Evolutionary conservation across 2,888 invertebrate genomes (phyloP).

Genomic region (Ophonus ardosiacus): DNA sequence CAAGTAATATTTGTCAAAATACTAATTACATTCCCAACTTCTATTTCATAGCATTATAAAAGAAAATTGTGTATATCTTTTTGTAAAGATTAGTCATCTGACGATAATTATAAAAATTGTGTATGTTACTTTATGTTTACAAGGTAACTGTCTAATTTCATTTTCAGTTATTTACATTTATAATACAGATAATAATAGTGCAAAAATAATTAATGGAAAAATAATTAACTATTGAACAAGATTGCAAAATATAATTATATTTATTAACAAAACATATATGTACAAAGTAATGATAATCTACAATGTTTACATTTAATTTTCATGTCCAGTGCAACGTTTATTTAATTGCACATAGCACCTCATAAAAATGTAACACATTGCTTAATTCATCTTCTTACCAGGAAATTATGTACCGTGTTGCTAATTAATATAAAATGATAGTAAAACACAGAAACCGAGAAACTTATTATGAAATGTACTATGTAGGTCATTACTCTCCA

Average conservation of each 20-base stretch:
- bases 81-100: not conserved
- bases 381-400: slow-evolving; percentile 48
- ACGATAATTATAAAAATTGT: not conserved
- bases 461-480: slow-evolving; percentile 50
- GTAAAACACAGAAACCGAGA: slow-evolving; percentile 32
- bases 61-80: not conserved
- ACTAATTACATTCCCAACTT: too few species aligned
- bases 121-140: not conserved
- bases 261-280: slow-evolving; percentile 27
- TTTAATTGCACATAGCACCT: slow-evolving; percentile 25
- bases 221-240: slow-evolving; percentile 29
- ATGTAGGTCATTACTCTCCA: slow-evolving; percentile 64
- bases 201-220: slow-evolving; percentile 12
- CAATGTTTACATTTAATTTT: not conserved
- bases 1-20: too few species aligned
- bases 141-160: not conserved
- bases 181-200: slow-evolving; percentile 20
- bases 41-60: too few species aligned
- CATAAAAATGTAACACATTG: slow-evolving; percentile 17
- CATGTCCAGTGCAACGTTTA: not conserved
- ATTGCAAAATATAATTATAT: slow-evolving; percentile 36
- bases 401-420: slow-evolving; percentile 40
- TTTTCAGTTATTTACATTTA: not conserved
- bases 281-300: not conserved
- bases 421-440: slow-evolving; percentile 33